Evolutionary conservation across 2,797 vertebrate genomes (phyloP), one percentile per base, ranked within the genome.

Genomic region (Pseudomugil tenellus): DNA sequence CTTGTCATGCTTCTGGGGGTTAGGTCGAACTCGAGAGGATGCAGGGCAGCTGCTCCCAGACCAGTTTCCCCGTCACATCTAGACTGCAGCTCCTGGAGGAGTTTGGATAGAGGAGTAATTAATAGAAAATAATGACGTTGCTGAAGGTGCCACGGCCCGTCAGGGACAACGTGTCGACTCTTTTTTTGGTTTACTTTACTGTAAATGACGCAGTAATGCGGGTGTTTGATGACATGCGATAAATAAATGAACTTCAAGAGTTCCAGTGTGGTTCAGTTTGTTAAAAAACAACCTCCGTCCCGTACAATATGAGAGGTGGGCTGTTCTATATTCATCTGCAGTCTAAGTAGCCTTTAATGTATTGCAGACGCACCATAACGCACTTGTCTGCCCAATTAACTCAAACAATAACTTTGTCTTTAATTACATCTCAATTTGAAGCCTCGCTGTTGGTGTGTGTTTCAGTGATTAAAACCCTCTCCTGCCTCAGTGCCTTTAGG

Each of bases 381-480:
- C 85, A 93, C 94, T 95, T 94, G 94, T 95, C 93, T 94, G 93
- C 92, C 95, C 95, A 96, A 97, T 97, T 97, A 97, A 91, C 95
- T 87, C 92, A 95, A 96, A 96, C 96, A 96, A 94, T 93, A 95
- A 96, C 94, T 96, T 95, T 95, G 94, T 92, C 91, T 95, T 94
- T 96, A 97, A 98, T 98, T 96, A 97, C 95, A 93, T 96, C 95
- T 97, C 95, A 95, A 96, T 97, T 97, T 96, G 96, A 94, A 93
- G 92, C 91, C 91, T 93, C 91, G 94, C 95, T 72, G 95, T 93
- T 92, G 93, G 92, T 92, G 92, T 86, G 85, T 87, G 92, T 95
- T 93, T 90, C 94, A 88, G 95, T 96, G 96, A 97, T 98, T 97
- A 97, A 95, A 97, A 95, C 89, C 93, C 92, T 94, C 93, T 93